Conservation (phyloP, 2,797 vertebrate genomes). For the Hephaestus fuliginosus region DNA sequence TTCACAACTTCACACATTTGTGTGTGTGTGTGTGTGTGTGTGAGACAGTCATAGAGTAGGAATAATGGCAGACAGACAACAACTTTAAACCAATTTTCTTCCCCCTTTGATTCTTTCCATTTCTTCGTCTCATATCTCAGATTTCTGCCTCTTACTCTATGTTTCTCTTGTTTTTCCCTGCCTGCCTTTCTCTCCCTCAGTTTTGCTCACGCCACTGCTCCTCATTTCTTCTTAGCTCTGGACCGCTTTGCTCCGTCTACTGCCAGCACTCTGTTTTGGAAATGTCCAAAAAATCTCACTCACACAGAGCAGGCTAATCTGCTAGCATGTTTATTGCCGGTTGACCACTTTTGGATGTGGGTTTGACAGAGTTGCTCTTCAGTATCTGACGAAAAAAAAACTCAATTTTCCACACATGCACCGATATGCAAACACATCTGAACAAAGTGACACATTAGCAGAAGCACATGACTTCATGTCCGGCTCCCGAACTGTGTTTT, state of each 20-base stretch:
- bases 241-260: constrained; percentile 18
- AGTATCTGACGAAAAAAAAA: constrained; percentile 50
- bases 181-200: constrained; percentile 30
- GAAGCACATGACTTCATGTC: constrained; percentile 37
- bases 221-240: constrained; percentile 54
- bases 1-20: constrained; percentile 69
- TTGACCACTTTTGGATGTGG: constrained; percentile 1
- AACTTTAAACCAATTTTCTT: constrained; percentile 62
- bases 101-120: constrained; percentile 46
- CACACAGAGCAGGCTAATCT: constrained; percentile 27
- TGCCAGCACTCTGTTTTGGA: constrained; percentile 54
- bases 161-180: constrained; percentile 26
- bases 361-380: neutral
- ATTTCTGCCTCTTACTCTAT: constrained; percentile 32
- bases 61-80: constrained; percentile 61
- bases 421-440: constrained; percentile 27
- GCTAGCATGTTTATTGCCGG: constrained; percentile 7
- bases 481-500: constrained; percentile 32
- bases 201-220: constrained; percentile 41
- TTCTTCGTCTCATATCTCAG: constrained; percentile 53
- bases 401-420: constrained; percentile 40
- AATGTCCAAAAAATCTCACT: constrained; percentile 47
- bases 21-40: constrained; percentile 26
- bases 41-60: constrained; percentile 31
- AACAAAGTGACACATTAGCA: constrained; percentile 32